phyloP scores from a whole-genome alignment of 2,113 vertebrate species.

The Sarotherodon lohbergeri region DNA sequence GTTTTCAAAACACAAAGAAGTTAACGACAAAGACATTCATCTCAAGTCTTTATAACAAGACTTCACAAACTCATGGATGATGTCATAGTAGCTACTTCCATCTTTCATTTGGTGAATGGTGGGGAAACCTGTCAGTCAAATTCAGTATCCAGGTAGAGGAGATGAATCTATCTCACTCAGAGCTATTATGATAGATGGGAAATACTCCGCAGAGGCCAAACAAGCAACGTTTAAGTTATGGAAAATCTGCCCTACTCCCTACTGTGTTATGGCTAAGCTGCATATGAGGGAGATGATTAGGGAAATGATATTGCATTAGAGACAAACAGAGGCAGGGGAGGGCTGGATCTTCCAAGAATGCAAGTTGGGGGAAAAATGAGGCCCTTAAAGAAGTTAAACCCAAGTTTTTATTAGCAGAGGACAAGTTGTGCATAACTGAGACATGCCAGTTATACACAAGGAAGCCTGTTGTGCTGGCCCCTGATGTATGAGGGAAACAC shows the following conservation, averaged over 20 bases:
- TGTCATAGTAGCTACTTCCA: not conserved
- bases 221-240: not conserved
- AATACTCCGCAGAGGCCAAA: fast-evolving
- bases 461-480: not conserved
- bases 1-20: not conserved
- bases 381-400: fast-evolving
- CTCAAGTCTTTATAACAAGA: not conserved
- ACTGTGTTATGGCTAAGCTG: not conserved
- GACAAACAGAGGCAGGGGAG: not conserved
- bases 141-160: not conserved
- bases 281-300: not conserved
- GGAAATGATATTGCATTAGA: not conserved
- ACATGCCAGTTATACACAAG: not conserved
- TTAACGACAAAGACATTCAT: not conserved
- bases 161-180: not conserved
- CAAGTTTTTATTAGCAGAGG: not conserved
- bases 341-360: not conserved
- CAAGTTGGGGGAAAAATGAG: not conserved
- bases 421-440: not conserved
- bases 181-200: not conserved
- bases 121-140: not conserved
- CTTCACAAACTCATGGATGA: not conserved
- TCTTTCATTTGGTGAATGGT: fast-evolving
- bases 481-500: not conserved
- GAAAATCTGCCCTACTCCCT: not conserved